These are phyloP conservation scores for Argyrosomus japonicus DNA, from an alignment of 2,113 vertebrate species.

Conservation along the genomic window DNA sequence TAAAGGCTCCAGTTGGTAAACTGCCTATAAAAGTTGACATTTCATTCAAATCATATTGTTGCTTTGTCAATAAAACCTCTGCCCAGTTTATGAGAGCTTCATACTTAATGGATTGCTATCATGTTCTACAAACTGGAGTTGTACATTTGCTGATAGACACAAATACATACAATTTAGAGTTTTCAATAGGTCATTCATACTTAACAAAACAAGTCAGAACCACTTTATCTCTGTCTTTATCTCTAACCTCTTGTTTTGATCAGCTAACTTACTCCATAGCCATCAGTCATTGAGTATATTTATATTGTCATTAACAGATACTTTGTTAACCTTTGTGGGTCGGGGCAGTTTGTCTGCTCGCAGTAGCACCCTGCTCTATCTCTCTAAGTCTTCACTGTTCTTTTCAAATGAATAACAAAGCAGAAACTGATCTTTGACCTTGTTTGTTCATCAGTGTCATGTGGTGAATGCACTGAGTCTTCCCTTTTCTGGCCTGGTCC, in stretches of 20 bases:
- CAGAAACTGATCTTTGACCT: slow-evolving; percentile 50
- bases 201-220: not conserved
- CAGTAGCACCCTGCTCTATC: not conserved
- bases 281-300: not conserved
- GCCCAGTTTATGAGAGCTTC: not conserved
- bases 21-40: not conserved
- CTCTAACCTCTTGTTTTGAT: too few species aligned
- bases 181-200: not conserved
- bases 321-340: not conserved
- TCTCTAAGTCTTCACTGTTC: not conserved
- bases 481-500: slow-evolving; percentile 2
- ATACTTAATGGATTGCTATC: not conserved
- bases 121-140: not conserved
- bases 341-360: not conserved
- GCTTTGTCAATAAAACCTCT: not conserved
- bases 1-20: not conserved
- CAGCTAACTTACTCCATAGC: not conserved
- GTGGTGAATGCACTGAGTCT: slow-evolving; percentile 12
- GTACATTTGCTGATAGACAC: not conserved
- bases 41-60: not conserved
- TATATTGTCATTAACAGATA: not conserved
- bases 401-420: not conserved
- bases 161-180: not conserved
- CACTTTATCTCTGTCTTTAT: not conserved
- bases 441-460: slow-evolving; percentile 50